phyloP scores from a whole-genome alignment of 1,140 invertebrate species.

The Pygmarrhopalites habei region DNA sequence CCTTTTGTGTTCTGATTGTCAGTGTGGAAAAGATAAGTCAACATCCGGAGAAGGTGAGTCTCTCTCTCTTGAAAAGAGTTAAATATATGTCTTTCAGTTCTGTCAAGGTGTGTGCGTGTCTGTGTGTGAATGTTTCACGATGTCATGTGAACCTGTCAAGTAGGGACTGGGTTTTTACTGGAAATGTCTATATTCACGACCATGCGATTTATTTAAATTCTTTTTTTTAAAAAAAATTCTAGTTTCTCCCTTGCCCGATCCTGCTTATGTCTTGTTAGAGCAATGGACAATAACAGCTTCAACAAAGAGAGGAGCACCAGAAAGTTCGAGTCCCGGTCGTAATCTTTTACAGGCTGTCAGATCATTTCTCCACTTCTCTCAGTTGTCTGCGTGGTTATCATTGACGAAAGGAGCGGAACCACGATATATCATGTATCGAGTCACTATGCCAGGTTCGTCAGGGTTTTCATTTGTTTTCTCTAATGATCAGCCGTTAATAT shows the following conservation, averaged over 20 bases:
- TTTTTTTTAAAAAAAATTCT: too few species aligned
- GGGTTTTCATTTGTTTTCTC: too few species aligned
- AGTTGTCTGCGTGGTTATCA: slow-evolving; percentile 80
- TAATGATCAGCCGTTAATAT: too few species aligned
- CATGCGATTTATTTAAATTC: too few species aligned
- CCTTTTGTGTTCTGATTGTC: slow-evolving; percentile 59
- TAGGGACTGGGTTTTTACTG: too few species aligned
- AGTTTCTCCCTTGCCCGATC: slow-evolving; percentile 47
- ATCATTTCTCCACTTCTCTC: slow-evolving; percentile 92
- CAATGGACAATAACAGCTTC: slow-evolving; percentile 62
- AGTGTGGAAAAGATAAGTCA: slow-evolving; percentile 50
- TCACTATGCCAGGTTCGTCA: slow-evolving; percentile 55
- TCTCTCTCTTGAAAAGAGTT: too few species aligned
- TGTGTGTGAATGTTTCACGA: too few species aligned
- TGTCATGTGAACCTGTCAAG: too few species aligned
- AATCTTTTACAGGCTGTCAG: slow-evolving; percentile 84
- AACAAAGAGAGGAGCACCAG: slow-evolving; percentile 52
- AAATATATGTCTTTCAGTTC: too few species aligned
- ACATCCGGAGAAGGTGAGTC: slow-evolving; percentile 46
- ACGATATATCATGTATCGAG: slow-evolving; percentile 51
- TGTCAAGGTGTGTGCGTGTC: too few species aligned
- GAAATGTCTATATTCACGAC: too few species aligned
- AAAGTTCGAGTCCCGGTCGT: slow-evolving; percentile 46
- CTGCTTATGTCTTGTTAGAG: slow-evolving; percentile 49
- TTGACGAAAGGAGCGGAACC: slow-evolving; percentile 49